Evolutionary conservation across 2,888 invertebrate species (phyloP).

Genomic region (Nymphalis c-album): DNA sequence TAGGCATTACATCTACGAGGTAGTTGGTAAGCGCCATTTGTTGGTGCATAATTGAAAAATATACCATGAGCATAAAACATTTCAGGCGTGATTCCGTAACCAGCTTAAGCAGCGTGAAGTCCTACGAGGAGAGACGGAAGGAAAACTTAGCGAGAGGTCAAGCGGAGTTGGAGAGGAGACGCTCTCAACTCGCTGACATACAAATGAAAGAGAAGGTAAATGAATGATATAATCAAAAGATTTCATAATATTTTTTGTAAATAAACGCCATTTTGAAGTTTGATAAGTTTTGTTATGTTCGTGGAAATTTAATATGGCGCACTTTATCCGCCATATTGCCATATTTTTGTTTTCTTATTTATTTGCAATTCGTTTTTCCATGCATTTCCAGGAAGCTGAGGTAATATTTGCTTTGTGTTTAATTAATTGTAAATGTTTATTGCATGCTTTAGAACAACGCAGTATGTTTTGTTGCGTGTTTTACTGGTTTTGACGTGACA

Average conservation of each 20-base stretch:
- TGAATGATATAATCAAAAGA: not conserved
- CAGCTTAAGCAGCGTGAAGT: slow-evolving; percentile 74
- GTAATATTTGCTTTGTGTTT: slow-evolving; percentile 20
- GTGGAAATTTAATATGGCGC: too few species aligned
- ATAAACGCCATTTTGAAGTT: not conserved
- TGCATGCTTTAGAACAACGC: too few species aligned
- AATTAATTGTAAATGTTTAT: not conserved
- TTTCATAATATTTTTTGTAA: not conserved
- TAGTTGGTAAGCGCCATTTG: too few species aligned
- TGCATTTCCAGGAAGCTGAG: slow-evolving; percentile 37
- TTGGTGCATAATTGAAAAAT: too few species aligned
- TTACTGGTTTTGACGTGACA: too few species aligned
- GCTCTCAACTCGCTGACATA: slow-evolving; percentile 93
- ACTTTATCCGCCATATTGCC: too few species aligned
- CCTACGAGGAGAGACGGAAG: slow-evolving; percentile 97
- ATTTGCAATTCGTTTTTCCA: not conserved
- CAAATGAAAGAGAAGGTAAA: slow-evolving; percentile 89
- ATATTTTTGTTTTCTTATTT: too few species aligned
- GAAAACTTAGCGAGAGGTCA: slow-evolving; percentile 99
- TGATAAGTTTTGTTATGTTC: too few species aligned
- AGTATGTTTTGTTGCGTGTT: too few species aligned
- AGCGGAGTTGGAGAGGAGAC: slow-evolving; percentile 95
- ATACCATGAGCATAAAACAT: not conserved
- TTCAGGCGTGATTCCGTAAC: slow-evolving; percentile 68
- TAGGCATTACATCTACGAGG: too few species aligned